Evolutionary conservation across 1,140 invertebrate species (phyloP), one percentile per base, ranked within the genome.

Genomic region (Carposina sasakii): DNA sequence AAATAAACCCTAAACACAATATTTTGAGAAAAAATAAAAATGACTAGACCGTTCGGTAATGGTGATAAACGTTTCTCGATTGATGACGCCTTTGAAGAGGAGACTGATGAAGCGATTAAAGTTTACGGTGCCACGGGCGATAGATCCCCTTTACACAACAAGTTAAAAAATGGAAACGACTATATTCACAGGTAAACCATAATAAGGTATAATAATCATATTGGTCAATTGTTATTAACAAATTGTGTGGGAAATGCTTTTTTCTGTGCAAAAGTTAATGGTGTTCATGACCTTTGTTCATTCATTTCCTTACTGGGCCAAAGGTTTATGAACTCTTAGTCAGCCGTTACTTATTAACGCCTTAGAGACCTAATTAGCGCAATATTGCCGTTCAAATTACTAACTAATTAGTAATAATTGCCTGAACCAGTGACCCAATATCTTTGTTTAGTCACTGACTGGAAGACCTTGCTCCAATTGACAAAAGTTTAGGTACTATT

Each of bases 61-160:
- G 78, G 69, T 67, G 85, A 86, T 54, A 90, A 90, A 70, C 84
- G 89, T 49, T 94, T 94, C 85, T 91, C 91, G 34, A 94, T 94
- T 58, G 92, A 93, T 73, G 92, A 93, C 76, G 92, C 92, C 9
- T 94, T 94, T 71, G 92, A 93, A 74, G 92, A 93, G 71, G 92
- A 93, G 63, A 91, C 90, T 43, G 92, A 93, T 70, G 91, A 93
- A 76, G 90, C 90, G 39, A 92, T 93, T 55, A 90, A 91, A 68
- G 90, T 92, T 6, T 93, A 93, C 76, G 91, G 92, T 17, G 87
- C 91, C 23, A 92, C 91, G 46, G 90, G 88, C 43, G 90, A 81
- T 63, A 85, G 77, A 49, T 76, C 86, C 55, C 86, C 86, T 67
- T 79, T 87, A 63, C 81, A 85, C 57, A 83, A 85, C 50, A 82